Conservation (phyloP, 1,140 invertebrate species). For the Euborellia annulipes region DNA sequence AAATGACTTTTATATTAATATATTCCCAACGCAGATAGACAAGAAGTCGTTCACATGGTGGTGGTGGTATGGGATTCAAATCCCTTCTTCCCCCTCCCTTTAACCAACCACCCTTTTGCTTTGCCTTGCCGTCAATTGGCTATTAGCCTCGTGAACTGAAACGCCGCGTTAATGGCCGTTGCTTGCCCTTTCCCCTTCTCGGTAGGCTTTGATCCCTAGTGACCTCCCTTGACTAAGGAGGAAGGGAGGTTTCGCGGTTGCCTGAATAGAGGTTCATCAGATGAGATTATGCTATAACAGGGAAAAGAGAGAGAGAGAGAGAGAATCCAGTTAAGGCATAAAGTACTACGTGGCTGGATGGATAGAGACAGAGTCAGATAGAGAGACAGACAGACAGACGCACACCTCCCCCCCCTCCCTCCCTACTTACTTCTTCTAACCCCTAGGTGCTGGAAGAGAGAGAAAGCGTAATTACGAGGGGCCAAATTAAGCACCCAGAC, state of each 20-base stretch:
- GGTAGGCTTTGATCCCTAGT: slow-evolving; percentile 7
- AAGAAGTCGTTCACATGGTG: no score
- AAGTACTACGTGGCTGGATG: slow-evolving; percentile 5
- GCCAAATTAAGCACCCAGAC: slow-evolving; percentile 11
- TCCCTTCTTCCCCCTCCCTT: no score
- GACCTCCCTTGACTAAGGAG: slow-evolving; percentile 1
- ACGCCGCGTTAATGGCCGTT: slow-evolving; percentile 8
- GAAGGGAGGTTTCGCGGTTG: slow-evolving; percentile 1
- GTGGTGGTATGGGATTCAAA: no score
- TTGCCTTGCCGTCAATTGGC: slow-evolving; percentile 5
- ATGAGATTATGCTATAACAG: slow-evolving; percentile 12
- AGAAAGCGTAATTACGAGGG: slow-evolving; percentile 9
- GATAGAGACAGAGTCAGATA: slow-evolving; percentile 3
- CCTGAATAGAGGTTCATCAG: slow-evolving; percentile 12
- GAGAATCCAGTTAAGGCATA: slow-evolving; percentile 11
- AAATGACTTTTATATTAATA: no score
- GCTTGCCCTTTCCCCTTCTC: background rate
- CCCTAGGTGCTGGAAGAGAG: no score
- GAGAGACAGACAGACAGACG: slow-evolving; percentile 2
- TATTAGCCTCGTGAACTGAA: slow-evolving; percentile 11
- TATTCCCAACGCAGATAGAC: no score
- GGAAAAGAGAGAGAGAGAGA: slow-evolving; percentile 1
- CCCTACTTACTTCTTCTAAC: slow-evolving; percentile 1
- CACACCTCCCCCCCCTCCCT: background rate
- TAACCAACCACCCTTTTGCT: no score